Base-by-base conservation (phyloP, 2,113 vertebrate genomes). In the Struthio camelus region DNA sequence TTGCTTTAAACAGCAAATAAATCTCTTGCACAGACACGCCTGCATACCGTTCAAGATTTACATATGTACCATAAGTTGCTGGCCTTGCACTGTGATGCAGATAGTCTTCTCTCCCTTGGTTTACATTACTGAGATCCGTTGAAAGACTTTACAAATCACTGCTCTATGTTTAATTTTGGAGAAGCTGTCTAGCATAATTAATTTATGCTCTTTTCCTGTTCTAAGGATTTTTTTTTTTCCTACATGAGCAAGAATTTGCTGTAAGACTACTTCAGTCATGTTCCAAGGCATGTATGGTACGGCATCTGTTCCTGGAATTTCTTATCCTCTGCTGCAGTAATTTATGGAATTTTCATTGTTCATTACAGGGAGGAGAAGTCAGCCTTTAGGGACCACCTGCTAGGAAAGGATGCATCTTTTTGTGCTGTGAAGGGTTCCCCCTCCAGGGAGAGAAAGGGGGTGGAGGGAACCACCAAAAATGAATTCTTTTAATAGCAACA, bases 261-360 rank as follows among this genome's bases (percentile, higher is more conserved):
- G 40, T 22, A 64, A 16, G 32, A 54, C 64, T 73, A 40, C 51
- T 56, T 42, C 56, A 44, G 61, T 82, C 0, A 24, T 23, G 81
- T 95, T 95, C 38, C 15, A 69, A 79, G 91, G 40, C 32, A 20
- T 67, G n/a, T 81, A 6, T 71, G 20, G 30, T 81, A 46, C 32
- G 61, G 42, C 42, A 65, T 89, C 66, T 87, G 42, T 87, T 85
- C 23, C 38, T 95, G 75, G 70, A 93, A 95, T 90, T 91, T 88
- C 79, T 90, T 91, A 36, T 44, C 18, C 34, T 85, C 62, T 90
- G 54, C 75, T 82, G 20, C 48, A 32, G 67, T 78, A 51, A 78
- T 3, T 67, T 64, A 54, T 0, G 11, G 56, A 91, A 71, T 90
- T 89, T 82, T 91, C 40, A 13, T 69, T 76, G 62, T 85, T 61